Conservation (phyloP, 2,888 invertebrate species). For the Elegia similella region DNA sequence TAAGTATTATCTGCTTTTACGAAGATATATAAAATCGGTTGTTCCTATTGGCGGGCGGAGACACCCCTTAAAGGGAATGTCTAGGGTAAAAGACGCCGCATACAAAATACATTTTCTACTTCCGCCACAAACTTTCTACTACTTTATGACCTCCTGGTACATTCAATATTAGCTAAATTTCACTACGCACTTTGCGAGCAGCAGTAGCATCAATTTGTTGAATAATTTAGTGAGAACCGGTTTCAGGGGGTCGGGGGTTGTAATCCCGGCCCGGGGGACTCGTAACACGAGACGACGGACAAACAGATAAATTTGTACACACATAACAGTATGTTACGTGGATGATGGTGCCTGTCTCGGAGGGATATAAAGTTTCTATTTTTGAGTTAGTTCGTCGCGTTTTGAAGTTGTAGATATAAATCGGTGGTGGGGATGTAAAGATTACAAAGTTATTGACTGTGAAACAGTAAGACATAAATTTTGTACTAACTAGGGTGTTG, state of each 20-base stretch:
- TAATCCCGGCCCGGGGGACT: constrained; percentile 53
- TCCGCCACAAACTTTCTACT: background rate
- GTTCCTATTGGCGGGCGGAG: no score
- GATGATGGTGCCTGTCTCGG: constrained; percentile 22
- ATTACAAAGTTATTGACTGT: no score
- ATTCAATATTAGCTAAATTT: constrained; percentile 9
- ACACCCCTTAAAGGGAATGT: no score
- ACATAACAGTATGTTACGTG: constrained; percentile 53
- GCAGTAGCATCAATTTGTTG: constrained; percentile 29
- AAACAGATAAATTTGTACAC: constrained; percentile 67
- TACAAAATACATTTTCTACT: no score
- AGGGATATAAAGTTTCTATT: constrained; percentile 19
- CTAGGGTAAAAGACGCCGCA: no score
- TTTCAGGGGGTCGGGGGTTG: constrained; percentile 35
- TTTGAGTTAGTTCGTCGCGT: constrained; percentile 2
- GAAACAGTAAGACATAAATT: no score
- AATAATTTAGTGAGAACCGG: constrained; percentile 32
- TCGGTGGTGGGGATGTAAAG: no score
- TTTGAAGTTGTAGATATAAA: background rate
- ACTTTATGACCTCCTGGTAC: constrained; percentile 12
- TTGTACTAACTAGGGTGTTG: no score
- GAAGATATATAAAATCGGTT: no score
- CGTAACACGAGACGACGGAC: constrained; percentile 59
- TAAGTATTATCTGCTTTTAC: no score
- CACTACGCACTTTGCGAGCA: constrained; percentile 13